A percentile compares a stretch with the other conserved stretches of the same genome.
Evolutionary conservation across 2,113 vertebrate species (phyloP).

Genomic region (Panthera tigris): DNA sequence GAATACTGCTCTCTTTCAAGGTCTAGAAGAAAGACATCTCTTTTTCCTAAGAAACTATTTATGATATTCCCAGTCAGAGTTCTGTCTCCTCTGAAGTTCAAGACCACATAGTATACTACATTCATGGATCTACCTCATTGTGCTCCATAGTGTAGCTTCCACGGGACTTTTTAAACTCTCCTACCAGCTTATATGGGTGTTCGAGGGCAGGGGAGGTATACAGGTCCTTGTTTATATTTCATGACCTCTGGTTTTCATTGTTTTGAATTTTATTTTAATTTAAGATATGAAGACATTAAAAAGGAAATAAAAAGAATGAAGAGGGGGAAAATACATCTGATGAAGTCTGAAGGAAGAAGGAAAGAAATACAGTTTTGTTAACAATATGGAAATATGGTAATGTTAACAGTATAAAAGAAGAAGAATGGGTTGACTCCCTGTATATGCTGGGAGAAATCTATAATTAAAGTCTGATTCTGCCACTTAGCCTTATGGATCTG

Average conservation of each 20-base stretch:
- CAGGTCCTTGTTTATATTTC: not conserved
- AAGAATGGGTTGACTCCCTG: not conserved
- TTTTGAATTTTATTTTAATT: not conserved
- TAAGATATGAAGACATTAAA: not conserved
- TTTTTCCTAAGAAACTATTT: not conserved
- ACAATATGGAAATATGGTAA: not conserved
- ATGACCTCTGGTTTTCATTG: not conserved
- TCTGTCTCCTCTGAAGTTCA: not conserved
- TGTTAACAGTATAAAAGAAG: not conserved
- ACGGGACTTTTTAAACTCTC: rapidly evolving
- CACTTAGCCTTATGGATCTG: not conserved
- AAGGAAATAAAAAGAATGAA: not conserved
- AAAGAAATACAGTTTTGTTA: not conserved
- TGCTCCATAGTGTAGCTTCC: not conserved
- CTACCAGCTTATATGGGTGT: not conserved
- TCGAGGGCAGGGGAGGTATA: not conserved
- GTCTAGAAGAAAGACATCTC: not conserved
- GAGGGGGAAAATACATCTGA: not conserved
- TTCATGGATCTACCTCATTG: rapidly evolving
- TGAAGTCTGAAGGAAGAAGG: not conserved
- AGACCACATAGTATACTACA: not conserved
- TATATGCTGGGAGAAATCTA: not conserved
- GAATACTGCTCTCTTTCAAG: not conserved
- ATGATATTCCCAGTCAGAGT: not conserved
- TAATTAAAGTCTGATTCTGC: not conserved